These are phyloP conservation scores for Noturus placidus DNA, from an alignment of 2,113 vertebrate genomes.

Conservation along the genomic window DNA sequence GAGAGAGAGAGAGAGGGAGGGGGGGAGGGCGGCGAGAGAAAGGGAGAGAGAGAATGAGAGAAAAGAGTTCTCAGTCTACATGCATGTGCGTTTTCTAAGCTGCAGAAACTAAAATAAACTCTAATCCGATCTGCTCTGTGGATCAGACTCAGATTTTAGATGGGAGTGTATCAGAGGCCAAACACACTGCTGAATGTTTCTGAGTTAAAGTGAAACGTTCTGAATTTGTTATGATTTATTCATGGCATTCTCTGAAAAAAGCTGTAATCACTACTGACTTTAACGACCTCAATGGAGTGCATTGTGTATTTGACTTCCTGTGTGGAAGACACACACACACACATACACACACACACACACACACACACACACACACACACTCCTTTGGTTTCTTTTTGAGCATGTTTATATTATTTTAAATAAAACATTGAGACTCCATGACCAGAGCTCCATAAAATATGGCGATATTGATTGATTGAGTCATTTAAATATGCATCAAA, in stretches of 20 bases:
- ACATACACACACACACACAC: not conserved
- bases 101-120: not conserved
- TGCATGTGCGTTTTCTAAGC: not conserved
- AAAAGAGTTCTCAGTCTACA: not conserved
- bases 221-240: not conserved
- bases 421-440: not conserved
- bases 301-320: conserved; percentile 13
- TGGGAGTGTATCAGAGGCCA: not conserved
- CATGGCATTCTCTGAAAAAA: not conserved
- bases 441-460: not conserved
- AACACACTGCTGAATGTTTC: not conserved
- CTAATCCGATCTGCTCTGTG: not conserved
- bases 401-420: not conserved
- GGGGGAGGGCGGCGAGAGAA: not conserved
- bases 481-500: not conserved
- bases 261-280: not conserved
- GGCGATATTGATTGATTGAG: not conserved
- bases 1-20: not conserved
- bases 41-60: not conserved
- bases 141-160: not conserved
- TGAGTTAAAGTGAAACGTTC: not conserved
- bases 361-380: not conserved
- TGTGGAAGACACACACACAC: not conserved
- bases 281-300: not conserved
- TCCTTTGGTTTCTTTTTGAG: not conserved